phyloP scores from a whole-genome alignment of 2,888 invertebrate species.

The Diarsia brunnea region DNA sequence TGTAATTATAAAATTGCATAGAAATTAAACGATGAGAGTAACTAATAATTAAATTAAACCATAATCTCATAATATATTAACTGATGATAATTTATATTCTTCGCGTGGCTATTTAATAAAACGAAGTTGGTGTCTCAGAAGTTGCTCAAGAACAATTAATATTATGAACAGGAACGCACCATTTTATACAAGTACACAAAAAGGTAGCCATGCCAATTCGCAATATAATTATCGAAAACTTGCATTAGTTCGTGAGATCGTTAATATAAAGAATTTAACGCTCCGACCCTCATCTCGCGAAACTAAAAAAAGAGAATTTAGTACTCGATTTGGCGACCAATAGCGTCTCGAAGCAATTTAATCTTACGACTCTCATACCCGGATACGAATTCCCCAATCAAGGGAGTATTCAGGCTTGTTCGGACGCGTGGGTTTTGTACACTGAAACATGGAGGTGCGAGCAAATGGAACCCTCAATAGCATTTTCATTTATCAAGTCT shows the following conservation, averaged over 20 bases:
- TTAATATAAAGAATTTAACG: constrained; percentile 50
- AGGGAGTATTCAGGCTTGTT: constrained; percentile 67
- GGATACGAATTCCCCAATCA: constrained; percentile 75
- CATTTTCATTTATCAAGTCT: not conserved
- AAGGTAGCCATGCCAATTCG: not conserved
- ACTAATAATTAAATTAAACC: not conserved
- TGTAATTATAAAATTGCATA: not conserved
- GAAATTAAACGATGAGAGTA: not conserved
- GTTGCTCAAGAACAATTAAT: constrained; percentile 25
- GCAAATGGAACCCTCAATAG: constrained; percentile 17
- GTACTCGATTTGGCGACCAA: constrained; percentile 53
- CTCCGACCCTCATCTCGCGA: constrained; percentile 35
- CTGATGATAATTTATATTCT: not conserved
- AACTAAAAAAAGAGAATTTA: constrained; percentile 44
- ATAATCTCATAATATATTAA: not conserved
- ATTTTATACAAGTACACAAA: not conserved
- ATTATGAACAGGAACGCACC: constrained; percentile 5
- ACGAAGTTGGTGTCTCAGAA: not conserved
- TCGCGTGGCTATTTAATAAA: constrained; percentile 6
- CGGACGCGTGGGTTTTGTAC: constrained; percentile 71
- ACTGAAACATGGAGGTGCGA: constrained; percentile 51
- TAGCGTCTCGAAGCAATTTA: constrained; percentile 54
- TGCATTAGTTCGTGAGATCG: constrained; percentile 37
- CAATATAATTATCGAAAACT: constrained; percentile 31
- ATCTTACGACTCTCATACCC: constrained; percentile 65